These are phyloP conservation scores for Cephus runcator DNA, from an alignment of 2,888 invertebrate genomes.

Conservation along the genomic window DNA sequence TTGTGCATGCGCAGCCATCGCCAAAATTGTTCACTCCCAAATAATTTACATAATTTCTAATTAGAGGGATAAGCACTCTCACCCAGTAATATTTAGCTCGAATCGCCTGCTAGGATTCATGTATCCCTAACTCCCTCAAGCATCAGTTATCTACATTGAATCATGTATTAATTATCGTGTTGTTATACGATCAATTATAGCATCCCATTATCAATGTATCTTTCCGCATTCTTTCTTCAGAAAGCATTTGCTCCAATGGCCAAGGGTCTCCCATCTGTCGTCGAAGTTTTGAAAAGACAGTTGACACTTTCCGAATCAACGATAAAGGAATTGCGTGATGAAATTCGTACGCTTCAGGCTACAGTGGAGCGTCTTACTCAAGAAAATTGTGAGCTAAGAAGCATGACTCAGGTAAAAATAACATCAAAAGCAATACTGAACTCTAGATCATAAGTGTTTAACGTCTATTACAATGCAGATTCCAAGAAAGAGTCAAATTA, in stretches of 20 bases:
- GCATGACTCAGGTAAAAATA: constrained; percentile 58
- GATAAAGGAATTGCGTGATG: constrained; percentile 73
- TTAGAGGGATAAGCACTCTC: constrained; percentile 7
- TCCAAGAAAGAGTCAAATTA: constrained; percentile 1
- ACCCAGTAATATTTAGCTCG: constrained; percentile 10
- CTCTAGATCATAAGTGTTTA: neutral
- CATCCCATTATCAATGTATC: neutral
- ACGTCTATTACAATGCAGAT: neutral
- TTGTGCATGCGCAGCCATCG: constrained; percentile 48
- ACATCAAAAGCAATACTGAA: neutral
- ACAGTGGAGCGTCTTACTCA: constrained; percentile 81
- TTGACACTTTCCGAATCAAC: constrained; percentile 74
- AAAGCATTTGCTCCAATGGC: constrained; percentile 52
- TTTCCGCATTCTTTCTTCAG: constrained; percentile 37
- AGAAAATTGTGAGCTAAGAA: constrained; percentile 83
- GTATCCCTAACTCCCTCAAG: constrained; percentile 11
- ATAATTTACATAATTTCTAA: constrained; percentile 3
- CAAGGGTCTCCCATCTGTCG: constrained; percentile 58
- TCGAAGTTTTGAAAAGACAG: constrained; percentile 69
- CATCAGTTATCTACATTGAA: neutral
- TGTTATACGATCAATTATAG: constrained; percentile 2
- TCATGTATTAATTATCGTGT: constrained; percentile 7
- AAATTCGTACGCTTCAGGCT: constrained; percentile 72
- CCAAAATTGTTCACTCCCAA: constrained; percentile 11
- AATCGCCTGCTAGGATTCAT: constrained; percentile 18